phyloP scores from a whole-genome alignment of 2,888 invertebrate genomes.

The Cacoxenus indagator region DNA sequence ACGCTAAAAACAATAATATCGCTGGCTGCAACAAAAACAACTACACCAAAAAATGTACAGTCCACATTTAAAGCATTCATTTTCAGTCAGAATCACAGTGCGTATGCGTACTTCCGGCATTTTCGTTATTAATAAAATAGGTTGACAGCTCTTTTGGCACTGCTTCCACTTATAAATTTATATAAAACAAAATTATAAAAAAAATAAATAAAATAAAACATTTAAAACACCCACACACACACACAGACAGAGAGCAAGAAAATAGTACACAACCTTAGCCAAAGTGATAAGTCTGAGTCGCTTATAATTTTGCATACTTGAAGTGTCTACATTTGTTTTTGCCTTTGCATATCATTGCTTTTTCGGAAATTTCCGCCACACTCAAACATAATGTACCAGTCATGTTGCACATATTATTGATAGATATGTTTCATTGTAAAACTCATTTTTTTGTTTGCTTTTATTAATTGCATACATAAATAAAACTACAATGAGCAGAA shows the following conservation, averaged over 20 bases:
- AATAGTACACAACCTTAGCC: conserved; percentile 25
- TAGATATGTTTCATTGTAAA: background rate
- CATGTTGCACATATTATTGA: background rate
- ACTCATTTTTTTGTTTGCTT: conserved; percentile 8
- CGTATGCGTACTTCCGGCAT: conserved; percentile 58
- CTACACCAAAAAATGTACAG: too few species aligned
- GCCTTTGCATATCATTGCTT: conserved; percentile 28
- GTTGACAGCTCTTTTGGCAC: conserved; percentile 8
- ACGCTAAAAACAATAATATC: background rate
- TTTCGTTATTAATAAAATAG: conserved; percentile 30
- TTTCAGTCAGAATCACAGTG: conserved; percentile 20
- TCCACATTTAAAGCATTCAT: background rate
- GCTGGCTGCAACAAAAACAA: background rate
- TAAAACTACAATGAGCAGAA: background rate
- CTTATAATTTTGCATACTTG: background rate
- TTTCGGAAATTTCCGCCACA: background rate
- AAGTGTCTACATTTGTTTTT: background rate
- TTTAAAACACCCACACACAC: background rate
- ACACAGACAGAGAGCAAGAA: conserved; percentile 31
- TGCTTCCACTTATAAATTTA: conserved; percentile 9
- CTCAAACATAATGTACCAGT: background rate
- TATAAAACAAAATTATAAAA: conserved; percentile 30
- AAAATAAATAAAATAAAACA: conserved; percentile 39
- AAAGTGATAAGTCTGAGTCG: conserved; percentile 2
- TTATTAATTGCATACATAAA: conserved; percentile 44